Percentiles rank a stretch among this genome's conserved stretches.
phyloP scores from a whole-genome alignment of 2,113 vertebrate species.

The Campylomormyrus tamandua region DNA sequence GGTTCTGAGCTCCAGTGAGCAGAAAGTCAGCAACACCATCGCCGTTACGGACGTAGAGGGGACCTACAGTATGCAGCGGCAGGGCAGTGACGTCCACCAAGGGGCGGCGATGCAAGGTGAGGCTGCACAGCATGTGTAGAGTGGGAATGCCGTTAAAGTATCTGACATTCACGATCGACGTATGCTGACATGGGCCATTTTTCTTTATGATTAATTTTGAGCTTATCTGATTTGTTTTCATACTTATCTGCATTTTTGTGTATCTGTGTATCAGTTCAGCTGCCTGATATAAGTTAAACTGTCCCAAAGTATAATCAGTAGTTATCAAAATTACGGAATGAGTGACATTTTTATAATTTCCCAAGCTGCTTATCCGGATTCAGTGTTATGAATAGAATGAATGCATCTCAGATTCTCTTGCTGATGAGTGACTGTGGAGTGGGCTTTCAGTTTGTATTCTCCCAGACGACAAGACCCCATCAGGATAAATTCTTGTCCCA shows the following conservation, averaged over 20 bases:
- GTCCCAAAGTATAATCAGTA: neutral
- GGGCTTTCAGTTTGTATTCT: neutral
- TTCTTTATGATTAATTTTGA: neutral
- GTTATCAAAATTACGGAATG: neutral
- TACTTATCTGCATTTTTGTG: neutral
- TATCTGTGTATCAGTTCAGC: neutral
- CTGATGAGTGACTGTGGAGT: neutral
- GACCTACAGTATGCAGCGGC: constrained; percentile 62
- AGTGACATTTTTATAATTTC: neutral
- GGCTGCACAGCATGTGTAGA: neutral
- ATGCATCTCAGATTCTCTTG: neutral
- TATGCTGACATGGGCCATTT: neutral
- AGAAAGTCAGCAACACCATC: constrained; percentile 28
- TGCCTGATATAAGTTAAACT: neutral
- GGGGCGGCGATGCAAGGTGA: neutral
- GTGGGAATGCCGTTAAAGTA: neutral
- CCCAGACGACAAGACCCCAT: neutral
- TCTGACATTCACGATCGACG: neutral
- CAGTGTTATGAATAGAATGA: neutral
- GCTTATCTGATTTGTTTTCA: neutral
- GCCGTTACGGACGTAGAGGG: constrained; percentile 57
- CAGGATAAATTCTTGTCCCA: neutral
- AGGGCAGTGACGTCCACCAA: neutral
- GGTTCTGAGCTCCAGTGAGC: constrained; percentile 44
- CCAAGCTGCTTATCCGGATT: neutral